Conservation (phyloP, 2,797 vertebrate species). For the Scyliorhinus canicula region DNA sequence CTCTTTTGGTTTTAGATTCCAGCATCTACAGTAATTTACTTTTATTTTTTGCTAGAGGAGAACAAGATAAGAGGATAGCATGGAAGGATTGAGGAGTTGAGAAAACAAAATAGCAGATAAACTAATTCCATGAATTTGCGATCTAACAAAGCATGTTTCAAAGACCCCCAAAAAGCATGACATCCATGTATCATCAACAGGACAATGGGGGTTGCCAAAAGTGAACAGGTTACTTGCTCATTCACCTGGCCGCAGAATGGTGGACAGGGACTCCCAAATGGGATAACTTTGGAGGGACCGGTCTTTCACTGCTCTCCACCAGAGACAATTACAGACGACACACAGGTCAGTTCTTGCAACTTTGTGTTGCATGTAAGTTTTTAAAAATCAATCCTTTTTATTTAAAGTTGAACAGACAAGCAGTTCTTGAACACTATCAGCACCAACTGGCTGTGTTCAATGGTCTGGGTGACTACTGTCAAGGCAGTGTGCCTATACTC, state of each 20-base stretch:
- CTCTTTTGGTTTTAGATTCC: no score
- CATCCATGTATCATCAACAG: not conserved
- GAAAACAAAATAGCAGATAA: not conserved
- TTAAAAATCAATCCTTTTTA: not conserved
- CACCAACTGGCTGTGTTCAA: not conserved
- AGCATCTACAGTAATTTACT: no score
- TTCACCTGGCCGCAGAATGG: not conserved
- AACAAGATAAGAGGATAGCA: not conserved
- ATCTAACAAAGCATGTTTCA: not conserved
- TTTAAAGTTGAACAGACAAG: not conserved
- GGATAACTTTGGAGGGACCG: not conserved
- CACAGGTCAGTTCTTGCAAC: not conserved
- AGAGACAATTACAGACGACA: not conserved
- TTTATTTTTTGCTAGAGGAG: no score
- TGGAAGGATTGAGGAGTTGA: not conserved
- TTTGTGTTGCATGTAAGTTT: not conserved
- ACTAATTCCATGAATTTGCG: no score
- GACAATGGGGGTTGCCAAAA: not conserved
- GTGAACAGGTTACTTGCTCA: not conserved
- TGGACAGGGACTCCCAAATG: not conserved
- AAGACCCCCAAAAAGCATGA: not conserved
- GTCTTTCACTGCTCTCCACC: not conserved
- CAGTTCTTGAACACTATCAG: not conserved
- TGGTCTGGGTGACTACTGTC: not conserved
- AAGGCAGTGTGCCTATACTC: not conserved